phyloP scores from a whole-genome alignment of 2,113 vertebrate species.

The Leucopsar rothschildi region DNA sequence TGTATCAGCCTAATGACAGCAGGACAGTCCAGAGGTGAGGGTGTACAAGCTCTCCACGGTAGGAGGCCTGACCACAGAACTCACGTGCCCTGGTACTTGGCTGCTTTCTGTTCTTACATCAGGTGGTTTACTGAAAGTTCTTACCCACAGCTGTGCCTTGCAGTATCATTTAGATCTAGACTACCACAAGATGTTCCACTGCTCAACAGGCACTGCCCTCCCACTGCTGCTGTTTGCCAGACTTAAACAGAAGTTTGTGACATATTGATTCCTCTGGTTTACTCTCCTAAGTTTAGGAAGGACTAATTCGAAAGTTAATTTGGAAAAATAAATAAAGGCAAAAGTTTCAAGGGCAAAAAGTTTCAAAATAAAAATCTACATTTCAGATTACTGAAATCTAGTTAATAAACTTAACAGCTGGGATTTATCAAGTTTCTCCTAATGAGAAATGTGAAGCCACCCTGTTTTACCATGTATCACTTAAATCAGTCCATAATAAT shows the following conservation, averaged over 20 bases:
- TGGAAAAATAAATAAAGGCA: slow-evolving; percentile 36
- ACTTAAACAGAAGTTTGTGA: slow-evolving; percentile 2
- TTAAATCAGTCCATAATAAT: not conserved
- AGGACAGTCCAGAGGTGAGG: not conserved
- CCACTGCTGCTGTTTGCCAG: not conserved
- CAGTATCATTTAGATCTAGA: not conserved
- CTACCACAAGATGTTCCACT: not conserved
- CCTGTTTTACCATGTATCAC: not conserved
- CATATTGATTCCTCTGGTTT: slow-evolving; percentile 25
- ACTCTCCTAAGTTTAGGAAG: not conserved
- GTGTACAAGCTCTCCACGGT: not conserved
- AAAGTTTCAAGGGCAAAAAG: slow-evolving; percentile 32
- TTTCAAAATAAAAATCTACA: not conserved
- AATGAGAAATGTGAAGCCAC: not conserved
- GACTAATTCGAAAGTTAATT: not conserved
- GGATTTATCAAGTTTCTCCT: not conserved
- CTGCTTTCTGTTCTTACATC: not conserved
- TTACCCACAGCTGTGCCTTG: not conserved
- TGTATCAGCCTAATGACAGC: not conserved
- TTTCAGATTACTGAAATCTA: not conserved
- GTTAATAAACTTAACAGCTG: not conserved
- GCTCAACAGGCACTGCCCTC: not conserved
- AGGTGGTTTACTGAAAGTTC: not conserved
- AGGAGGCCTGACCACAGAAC: not conserved
- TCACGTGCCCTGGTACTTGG: not conserved